Evolutionary conservation across 1,140 invertebrate genomes (phyloP).

Genomic region (Antheraea pernyi): DNA sequence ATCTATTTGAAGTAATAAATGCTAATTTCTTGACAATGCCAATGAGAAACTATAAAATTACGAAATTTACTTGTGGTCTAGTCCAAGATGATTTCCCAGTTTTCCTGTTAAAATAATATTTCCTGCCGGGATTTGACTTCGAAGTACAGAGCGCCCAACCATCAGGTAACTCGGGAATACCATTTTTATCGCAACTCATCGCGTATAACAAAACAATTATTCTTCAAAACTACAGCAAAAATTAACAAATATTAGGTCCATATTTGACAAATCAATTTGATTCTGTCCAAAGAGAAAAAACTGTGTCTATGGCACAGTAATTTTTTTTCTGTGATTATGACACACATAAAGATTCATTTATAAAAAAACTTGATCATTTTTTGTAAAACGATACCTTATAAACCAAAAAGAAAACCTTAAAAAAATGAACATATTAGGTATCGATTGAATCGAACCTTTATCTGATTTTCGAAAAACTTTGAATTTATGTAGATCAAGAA

Average conservation of each 20-base stretch:
- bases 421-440: no score
- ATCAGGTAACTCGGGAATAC: slow-evolving; percentile 44
- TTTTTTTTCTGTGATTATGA: no score
- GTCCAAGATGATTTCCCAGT: slow-evolving; percentile 71
- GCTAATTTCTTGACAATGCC: neutral
- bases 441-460: no score
- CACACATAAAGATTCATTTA: no score
- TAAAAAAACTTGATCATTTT: no score
- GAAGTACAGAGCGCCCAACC: slow-evolving; percentile 65
- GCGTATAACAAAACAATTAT: slow-evolving; percentile 22
- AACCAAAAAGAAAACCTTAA: no score
- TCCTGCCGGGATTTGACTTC: slow-evolving; percentile 66
- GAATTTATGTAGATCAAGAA: no score
- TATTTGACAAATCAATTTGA: slow-evolving; percentile 34
- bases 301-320: no score
- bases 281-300: neutral
- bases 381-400: no score
- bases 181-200: slow-evolving; percentile 54
- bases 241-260: neutral
- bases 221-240: neutral
- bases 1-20: neutral
- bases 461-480: no score
- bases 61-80: slow-evolving; percentile 60
- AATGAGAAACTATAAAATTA: slow-evolving; percentile 22
- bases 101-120: slow-evolving; percentile 70